Percentiles rank a stretch among this genome's conserved stretches.
Conservation (phyloP, 2,888 invertebrate species). For the Leptinotarsa juncta region DNA sequence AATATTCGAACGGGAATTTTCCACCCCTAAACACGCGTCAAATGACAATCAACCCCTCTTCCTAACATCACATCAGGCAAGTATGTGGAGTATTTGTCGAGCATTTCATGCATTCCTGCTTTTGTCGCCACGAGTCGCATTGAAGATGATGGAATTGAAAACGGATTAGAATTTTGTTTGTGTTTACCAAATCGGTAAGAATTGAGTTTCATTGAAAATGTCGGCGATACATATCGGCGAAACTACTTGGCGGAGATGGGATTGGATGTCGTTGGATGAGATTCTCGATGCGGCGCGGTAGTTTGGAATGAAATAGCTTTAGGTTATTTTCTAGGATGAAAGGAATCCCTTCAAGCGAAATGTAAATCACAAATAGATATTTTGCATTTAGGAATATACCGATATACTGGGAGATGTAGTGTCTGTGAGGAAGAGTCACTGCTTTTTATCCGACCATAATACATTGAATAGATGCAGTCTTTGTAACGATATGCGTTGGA, state of each 20-base stretch:
- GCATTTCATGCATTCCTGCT: slow-evolving; percentile 28
- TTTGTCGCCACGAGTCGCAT: slow-evolving; percentile 20
- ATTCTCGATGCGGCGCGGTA: slow-evolving; percentile 4
- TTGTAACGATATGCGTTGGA: too few species aligned
- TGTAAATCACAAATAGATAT: not conserved
- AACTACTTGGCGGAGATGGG: slow-evolving; percentile 16
- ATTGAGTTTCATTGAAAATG: slow-evolving; percentile 23
- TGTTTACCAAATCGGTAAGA: slow-evolving; percentile 18
- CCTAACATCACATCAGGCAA: slow-evolving; percentile 17
- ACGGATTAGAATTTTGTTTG: slow-evolving; percentile 28
- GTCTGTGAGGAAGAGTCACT: too few species aligned
- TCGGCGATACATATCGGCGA: slow-evolving; percentile 11
- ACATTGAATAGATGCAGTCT: too few species aligned
- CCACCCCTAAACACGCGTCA: slow-evolving; percentile 18
- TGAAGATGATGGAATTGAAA: slow-evolving; percentile 14
- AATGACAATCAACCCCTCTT: slow-evolving; percentile 23
- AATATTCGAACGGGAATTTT: slow-evolving; percentile 7
- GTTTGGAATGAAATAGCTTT: slow-evolving; percentile 11
- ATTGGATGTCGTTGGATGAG: slow-evolving; percentile 12
- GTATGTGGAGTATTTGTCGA: slow-evolving; percentile 24
- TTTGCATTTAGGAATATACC: not conserved
- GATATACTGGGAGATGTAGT: not conserved
- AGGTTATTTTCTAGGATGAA: slow-evolving; percentile 12
- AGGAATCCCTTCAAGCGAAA: not conserved
- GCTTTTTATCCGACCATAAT: too few species aligned